phyloP scores from a whole-genome alignment of 2,797 vertebrate genomes.

The Lepilemur ruficaudatus region DNA sequence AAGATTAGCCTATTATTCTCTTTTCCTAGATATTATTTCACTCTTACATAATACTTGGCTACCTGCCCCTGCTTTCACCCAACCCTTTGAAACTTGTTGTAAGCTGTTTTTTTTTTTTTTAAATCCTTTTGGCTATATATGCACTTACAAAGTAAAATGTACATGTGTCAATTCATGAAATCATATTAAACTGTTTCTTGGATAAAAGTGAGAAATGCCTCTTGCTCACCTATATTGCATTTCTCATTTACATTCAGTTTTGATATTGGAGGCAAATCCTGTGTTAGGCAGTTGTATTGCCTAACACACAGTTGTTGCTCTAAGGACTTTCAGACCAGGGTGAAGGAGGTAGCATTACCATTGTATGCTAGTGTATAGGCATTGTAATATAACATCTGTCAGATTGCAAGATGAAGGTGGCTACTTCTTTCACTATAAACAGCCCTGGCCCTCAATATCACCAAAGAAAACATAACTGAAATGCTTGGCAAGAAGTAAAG shows the following conservation, averaged over 20 bases:
- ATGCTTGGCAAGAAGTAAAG: slow-evolving; percentile 49
- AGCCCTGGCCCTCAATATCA: slow-evolving; percentile 16
- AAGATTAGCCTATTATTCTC: not conserved
- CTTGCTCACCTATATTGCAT: not conserved
- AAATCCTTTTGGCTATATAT: not conserved
- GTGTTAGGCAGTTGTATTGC: not conserved
- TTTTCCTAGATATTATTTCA: not conserved
- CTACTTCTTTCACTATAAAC: slow-evolving; percentile 13
- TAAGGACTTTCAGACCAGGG: not conserved
- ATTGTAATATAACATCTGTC: not conserved
- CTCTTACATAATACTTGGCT: not conserved
- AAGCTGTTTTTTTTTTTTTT: not conserved
- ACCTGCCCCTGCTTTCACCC: not conserved
- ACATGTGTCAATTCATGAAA: not conserved
- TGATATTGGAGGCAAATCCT: not conserved
- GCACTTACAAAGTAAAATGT: not conserved
- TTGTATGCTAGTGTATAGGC: not conserved
- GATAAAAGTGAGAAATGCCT: not conserved
- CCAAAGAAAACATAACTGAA: slow-evolving; percentile 49
- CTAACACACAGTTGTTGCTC: not conserved
- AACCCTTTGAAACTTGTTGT: not conserved
- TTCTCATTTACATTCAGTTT: not conserved
- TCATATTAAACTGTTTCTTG: not conserved
- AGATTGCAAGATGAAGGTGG: not conserved
- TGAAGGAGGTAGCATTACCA: not conserved